Base-by-base conservation (phyloP, 92 coral and sea anemone genomes). In the Epizoanthus scotinus region DNA sequence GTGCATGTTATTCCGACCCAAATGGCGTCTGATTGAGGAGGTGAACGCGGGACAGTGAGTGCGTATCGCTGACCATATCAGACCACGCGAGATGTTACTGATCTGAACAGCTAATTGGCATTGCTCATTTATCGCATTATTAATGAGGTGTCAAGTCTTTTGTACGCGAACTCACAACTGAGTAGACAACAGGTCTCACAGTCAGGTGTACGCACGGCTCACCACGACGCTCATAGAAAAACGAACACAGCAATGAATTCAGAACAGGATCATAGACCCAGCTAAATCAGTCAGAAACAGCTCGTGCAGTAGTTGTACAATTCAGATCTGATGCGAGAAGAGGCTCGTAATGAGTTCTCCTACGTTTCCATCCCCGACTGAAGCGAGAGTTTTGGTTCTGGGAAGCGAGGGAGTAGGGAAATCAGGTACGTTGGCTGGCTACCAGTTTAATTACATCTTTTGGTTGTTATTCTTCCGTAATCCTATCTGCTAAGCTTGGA, bases 391-490 rank as follows among this genome's bases (percentile, higher is more conserved):
- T 59, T 84, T 94, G 77, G 93, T 90, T 25, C 81, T 94, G 21
- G 98, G 98, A 28, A 93, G 97, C 66, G 87, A 93, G 55, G 94
- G 88, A 20, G 98, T 94, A 10, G 98, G 98, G 52, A 94, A 94
- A 80, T 92, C 98, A 27, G 98, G 98, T 94, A 73, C 13, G 91
- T 53, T 29, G n/a, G 27, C 36, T 10, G 4, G 3, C 25, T 10
- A 12, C 27, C 52, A 22, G n/a, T 38, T 50, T 28, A 28, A 25
- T 26, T 53, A 6, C 7, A 14, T 27, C 61, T 27, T 34, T 71
- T 50, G 52, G 52, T 44, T 44, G 9, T 44, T 1, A 44, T 8
- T 7, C 52, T n/a, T n/a, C n/a, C n/a, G n/a, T n/a, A 44, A 8
- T 44, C 52, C 0, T 44, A 44, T 44, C 52, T 44, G 52, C 10